Evolutionary conservation across 2,113 vertebrate genomes (phyloP), one percentile per base, ranked within the genome.

Genomic region (Zapus hudsonius): DNA sequence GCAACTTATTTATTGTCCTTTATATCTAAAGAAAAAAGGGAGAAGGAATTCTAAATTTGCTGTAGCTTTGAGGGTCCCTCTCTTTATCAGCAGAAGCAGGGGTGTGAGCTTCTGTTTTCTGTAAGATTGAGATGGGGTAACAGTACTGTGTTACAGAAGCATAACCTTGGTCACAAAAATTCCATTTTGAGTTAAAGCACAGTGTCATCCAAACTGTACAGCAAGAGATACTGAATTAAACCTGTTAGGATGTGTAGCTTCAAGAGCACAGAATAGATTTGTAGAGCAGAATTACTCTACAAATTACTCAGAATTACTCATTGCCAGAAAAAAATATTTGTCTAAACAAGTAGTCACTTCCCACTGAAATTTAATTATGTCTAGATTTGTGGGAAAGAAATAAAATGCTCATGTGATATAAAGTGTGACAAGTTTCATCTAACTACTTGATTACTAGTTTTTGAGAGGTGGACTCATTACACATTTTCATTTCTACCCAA

Each of bases 301-400:
- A n/a, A 95, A 66, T 89, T 75, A 27, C 80, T 90, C n/a, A n/a
- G n/a, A n/a, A n/a, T n/a, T n/a, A n/a, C n/a, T n/a, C n/a, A n/a
- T n/a, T n/a, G n/a, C n/a, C n/a, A 89, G 91, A 92, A 85, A 93
- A 52, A 92, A 90, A 90, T 92, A 57, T 95, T 93, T 92, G 87
- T 96, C 95, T 96, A 94, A 96, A 95, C 81, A 96, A 95, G 78
- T 94, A 90, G 86, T 95, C 94, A 90, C 84, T 96, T 95, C 57
- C 66, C 83, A 89, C 87, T 91, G 88, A 94, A 96, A 95, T 95
- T 72, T 90, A 95, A 69, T 93, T 94, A 89, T 86, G 89, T 89
- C 72, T 89, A 89, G 69, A 75, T 92, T 90, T 63, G 83, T 90
- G 70, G 47, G 82, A 93, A 94, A 91, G 89, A 95, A 95, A 92